Evolutionary conservation across 2,888 invertebrate species (phyloP), one percentile per base, ranked within the genome.

Genomic region (Heliconius ethilla): DNA sequence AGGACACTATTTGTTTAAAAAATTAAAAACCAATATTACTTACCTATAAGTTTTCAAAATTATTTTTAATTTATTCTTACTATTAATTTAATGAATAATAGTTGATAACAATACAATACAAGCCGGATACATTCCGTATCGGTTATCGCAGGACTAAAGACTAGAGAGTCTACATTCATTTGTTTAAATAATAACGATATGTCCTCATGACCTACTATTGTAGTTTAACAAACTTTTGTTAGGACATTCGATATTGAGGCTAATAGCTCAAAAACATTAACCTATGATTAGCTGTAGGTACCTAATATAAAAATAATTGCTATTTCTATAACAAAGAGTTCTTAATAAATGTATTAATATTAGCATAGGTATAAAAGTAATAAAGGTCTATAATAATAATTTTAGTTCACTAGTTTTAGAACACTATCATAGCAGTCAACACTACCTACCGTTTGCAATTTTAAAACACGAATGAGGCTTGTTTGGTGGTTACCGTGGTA

Each of bases 151-250:
- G 59, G 59, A 72, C 72, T 72, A 37, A n/a, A 59, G 33, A 33
- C n/a, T 33, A 59, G 59, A 59, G 59, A 33, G n/a, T 1, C 59
- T 9, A 13, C 59, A 9, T 7, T 33, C 3, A 37, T 72, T 25
- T 18, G 18, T 59, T 72, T 72, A 72, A 37, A 59, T 72, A 72
- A 7, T 55, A 59, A 25, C 25, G 4, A 59, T 33, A 55, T 72
- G 59, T 72, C 59, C 72, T 59, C 72, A 25, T 72, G 33, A 72
- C 72, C 72, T 72, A 72, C 59, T 72, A 11, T n/a, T 33, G 27
- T 55, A 37, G 22, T 51, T 29, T 33, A 11, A 55, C 22, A 55
- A 70, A 55, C 55, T 70, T 70, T 33, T 55, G 55, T 55, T 33
- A 59, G 2, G 33, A 1, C 29, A 0, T 29, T 29, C n/a, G 67